phyloP scores from a whole-genome alignment of 1,140 invertebrate genomes.

The Drosophila simulans region DNA sequence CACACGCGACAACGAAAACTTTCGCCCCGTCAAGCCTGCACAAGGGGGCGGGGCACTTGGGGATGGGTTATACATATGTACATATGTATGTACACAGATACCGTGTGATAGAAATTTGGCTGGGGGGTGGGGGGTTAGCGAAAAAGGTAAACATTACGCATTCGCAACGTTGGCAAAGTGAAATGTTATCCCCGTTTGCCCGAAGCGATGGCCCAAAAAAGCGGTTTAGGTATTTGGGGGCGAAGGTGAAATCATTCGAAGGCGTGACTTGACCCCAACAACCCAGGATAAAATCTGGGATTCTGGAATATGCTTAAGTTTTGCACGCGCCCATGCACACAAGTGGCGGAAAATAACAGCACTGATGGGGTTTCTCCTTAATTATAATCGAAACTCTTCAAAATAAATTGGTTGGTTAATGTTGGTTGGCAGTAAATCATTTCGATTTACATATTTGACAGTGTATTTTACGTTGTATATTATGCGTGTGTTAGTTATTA shows the following conservation, averaged over 20 bases:
- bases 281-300: slow-evolving; percentile 1
- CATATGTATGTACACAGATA: neutral
- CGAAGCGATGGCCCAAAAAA: slow-evolving; percentile 4
- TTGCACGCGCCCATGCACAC: neutral
- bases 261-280: slow-evolving; percentile 17
- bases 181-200: slow-evolving; percentile 42
- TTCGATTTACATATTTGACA: neutral
- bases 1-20: slow-evolving; percentile 28
- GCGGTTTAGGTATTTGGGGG: neutral
- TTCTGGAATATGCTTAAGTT: neutral
- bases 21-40: neutral
- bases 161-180: slow-evolving; percentile 51
- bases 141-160: slow-evolving; percentile 50
- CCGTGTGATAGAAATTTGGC: neutral
- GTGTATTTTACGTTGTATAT: neutral
- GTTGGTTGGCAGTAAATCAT: neutral
- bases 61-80: too few species aligned
- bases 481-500: neutral
- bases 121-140: neutral
- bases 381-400: neutral
- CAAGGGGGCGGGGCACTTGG: neutral
- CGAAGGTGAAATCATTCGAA: neutral
- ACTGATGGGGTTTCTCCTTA: neutral
- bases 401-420: neutral
- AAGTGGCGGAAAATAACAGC: neutral